A percentile compares a stretch with the other conserved stretches of the same genome.
Evolutionary conservation across 1,140 invertebrate species (phyloP).

Genomic region (Ruditapes philippinarum): DNA sequence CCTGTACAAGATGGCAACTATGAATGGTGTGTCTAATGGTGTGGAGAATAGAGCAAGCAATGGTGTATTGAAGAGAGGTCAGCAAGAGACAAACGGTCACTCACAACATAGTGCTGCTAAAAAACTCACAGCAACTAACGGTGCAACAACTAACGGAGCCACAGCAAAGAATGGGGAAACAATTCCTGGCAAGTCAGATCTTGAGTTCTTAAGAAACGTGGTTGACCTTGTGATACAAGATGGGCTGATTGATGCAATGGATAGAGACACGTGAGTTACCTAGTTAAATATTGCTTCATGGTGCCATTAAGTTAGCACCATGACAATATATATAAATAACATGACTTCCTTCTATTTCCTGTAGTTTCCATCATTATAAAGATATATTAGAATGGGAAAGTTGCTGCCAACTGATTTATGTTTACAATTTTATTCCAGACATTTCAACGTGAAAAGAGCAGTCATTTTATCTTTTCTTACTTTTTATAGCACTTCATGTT

Average conservation of each 20-base stretch:
- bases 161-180: neutral
- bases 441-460: no score
- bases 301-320: no score
- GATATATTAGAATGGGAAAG: no score
- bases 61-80: slow-evolving; percentile 9
- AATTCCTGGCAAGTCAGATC: slow-evolving; percentile 37
- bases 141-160: neutral
- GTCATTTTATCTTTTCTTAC: no score
- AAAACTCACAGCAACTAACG: neutral
- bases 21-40: neutral
- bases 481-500: no score
- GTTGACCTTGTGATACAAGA: slow-evolving; percentile 56
- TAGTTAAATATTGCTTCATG: neutral
- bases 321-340: no score
- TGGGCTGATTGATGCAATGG: slow-evolving; percentile 40
- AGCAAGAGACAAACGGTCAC: neutral
- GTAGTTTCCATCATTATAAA: no score
- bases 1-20: neutral
- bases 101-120: slow-evolving; percentile 5
- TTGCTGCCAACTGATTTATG: no score
- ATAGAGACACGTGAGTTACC: slow-evolving; percentile 39
- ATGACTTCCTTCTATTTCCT: no score
- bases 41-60: neutral
- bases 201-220: slow-evolving; percentile 3
- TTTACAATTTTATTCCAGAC: no score